Evolutionary conservation across 2,888 invertebrate species (phyloP).

Genomic region (Ligdia adustata): DNA sequence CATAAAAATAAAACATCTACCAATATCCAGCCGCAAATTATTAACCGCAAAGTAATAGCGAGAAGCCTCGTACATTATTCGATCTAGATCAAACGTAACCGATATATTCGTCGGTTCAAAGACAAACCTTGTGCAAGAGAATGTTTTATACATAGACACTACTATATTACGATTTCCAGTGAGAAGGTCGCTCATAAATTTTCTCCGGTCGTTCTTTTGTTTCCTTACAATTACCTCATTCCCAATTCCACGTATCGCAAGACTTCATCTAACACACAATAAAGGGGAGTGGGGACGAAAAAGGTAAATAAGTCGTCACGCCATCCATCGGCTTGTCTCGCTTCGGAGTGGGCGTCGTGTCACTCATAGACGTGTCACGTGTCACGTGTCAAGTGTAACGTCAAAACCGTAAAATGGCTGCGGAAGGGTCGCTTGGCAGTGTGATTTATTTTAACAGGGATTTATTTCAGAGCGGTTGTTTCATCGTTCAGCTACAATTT

Average conservation of each 20-base stretch:
- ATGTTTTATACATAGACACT: constrained; percentile 12
- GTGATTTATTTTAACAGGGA: constrained; percentile 8
- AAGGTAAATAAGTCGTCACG: constrained; percentile 25
- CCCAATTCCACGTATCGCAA: constrained; percentile 23
- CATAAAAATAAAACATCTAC: too few species aligned
- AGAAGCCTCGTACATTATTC: constrained; percentile 2
- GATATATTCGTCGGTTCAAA: constrained; percentile 10
- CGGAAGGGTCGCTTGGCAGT: constrained; percentile 2
- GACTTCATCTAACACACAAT: constrained; percentile 24
- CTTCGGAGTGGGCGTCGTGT: constrained; percentile 8
- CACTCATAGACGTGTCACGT: constrained; percentile 5
- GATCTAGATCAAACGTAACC: constrained; percentile 6
- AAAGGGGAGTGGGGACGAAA: constrained; percentile 21
- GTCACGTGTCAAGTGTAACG: constrained; percentile 14
- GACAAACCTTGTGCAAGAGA: constrained; percentile 10
- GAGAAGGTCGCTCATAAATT: constrained; percentile 9
- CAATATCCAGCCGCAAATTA: not conserved
- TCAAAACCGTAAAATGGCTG: constrained; percentile 13
- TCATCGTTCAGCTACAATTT: too few species aligned
- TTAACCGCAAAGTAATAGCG: not conserved
- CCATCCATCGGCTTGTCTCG: constrained; percentile 17
- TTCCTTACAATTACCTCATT: constrained; percentile 21
- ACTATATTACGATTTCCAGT: constrained; percentile 7
- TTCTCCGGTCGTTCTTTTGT: constrained; percentile 13
- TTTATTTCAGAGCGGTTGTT: too few species aligned